Evolutionary conservation across 2,888 invertebrate species (phyloP).

Genomic region (Holacanthella duospinosa): DNA sequence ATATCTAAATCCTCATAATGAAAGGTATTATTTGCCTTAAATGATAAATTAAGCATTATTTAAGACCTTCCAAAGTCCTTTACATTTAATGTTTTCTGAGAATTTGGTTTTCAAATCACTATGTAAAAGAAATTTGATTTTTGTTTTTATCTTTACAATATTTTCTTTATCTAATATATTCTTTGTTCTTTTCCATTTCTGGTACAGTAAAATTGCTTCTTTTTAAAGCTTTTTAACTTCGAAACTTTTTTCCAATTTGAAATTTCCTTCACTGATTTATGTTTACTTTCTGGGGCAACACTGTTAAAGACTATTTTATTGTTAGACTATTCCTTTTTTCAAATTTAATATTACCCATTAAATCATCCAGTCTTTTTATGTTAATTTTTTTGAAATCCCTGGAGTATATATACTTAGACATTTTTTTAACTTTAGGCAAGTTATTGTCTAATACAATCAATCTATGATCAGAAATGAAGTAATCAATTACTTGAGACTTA

Average conservation of each 20-base stretch:
- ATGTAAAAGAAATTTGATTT: neutral
- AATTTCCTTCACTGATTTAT: neutral
- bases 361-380: neutral
- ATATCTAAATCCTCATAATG: neutral
- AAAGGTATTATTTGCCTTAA: neutral
- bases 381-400: neutral
- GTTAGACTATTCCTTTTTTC: neutral
- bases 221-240: neutral
- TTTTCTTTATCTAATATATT: neutral
- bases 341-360: neutral
- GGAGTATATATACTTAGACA: neutral
- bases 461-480: neutral
- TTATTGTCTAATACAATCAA: neutral
- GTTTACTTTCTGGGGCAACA: neutral
- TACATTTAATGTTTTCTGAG: neutral
- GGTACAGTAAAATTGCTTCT: neutral
- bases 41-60: neutral
- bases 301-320: neutral
- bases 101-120: neutral
- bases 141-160: neutral
- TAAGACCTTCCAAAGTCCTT: neutral
- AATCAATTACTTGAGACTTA: neutral
- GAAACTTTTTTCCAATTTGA: neutral
- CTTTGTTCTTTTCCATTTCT: neutral
- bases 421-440: neutral